Percentiles rank a stretch among this genome's conserved stretches.
These are phyloP conservation scores for Carduelis carduelis DNA, from an alignment of 2,797 vertebrate species.

Conservation along the genomic window DNA sequence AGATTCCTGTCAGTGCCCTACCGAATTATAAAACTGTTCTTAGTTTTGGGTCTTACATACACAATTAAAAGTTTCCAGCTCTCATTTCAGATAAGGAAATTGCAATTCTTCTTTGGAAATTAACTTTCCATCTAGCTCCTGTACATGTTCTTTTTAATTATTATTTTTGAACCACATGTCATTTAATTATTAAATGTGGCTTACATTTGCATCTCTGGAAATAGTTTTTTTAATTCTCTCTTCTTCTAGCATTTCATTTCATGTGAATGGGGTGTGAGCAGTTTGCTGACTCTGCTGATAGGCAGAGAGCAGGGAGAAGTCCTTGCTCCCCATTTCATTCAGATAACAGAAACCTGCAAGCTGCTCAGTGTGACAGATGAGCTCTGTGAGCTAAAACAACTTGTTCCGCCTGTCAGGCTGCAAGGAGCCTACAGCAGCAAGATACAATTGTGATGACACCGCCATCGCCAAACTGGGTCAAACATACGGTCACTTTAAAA, in stretches of 20 bases:
- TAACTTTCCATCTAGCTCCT: neutral
- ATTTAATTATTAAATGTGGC: neutral
- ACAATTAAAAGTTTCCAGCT: neutral
- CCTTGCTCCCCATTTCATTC: conserved; percentile 61
- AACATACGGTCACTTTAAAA: conserved; percentile 71
- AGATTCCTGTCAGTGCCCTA: neutral
- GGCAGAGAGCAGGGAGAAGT: neutral
- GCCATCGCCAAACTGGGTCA: conserved; percentile 67
- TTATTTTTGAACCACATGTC: neutral
- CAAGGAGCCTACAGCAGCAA: conserved; percentile 53
- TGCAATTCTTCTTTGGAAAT: neutral
- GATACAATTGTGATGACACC: conserved; percentile 69
- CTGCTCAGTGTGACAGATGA: conserved; percentile 75
- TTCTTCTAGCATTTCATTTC: neutral
- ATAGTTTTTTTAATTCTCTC: neutral
- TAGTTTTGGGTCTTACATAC: neutral
- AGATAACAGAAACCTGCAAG: conserved; percentile 69
- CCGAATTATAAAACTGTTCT: neutral
- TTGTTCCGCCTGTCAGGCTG: conserved; percentile 76
- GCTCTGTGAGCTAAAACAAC: conserved; percentile 58
- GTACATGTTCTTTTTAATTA: neutral
- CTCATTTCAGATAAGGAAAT: neutral
- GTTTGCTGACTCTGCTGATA: conserved; percentile 29
- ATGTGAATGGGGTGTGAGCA: neutral
- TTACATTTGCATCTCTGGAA: neutral